These are phyloP conservation scores for Rhinoderma darwinii DNA, from an alignment of 2,113 vertebrate genomes.

Conservation along the genomic window DNA sequence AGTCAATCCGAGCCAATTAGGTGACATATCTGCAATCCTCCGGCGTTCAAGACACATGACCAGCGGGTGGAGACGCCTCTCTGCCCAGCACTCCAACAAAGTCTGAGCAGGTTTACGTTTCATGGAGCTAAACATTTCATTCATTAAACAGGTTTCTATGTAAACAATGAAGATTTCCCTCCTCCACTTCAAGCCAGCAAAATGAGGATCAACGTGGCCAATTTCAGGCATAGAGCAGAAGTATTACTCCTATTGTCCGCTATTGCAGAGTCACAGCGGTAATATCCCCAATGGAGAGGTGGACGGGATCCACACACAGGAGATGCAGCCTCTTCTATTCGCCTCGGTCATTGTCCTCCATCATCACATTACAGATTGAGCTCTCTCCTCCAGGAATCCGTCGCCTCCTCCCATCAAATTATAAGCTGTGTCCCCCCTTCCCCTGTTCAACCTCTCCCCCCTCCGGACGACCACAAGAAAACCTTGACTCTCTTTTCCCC, in stretches of 20 bases:
- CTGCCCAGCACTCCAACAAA: too few species aligned
- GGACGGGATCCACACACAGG: too few species aligned
- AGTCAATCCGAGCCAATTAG: too few species aligned
- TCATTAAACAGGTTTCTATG: too few species aligned
- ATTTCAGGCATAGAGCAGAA: background rate
- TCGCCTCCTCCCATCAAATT: conserved; percentile 63
- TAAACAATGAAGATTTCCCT: too few species aligned
- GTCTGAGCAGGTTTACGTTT: too few species aligned
- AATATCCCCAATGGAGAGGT: background rate
- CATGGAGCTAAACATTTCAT: too few species aligned
- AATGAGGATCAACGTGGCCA: background rate
- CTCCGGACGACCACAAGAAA: conserved; percentile 42
- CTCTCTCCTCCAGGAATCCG: background rate
- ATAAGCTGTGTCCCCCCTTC: conserved; percentile 64
- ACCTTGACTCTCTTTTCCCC: conserved; percentile 40
- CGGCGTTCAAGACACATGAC: too few species aligned
- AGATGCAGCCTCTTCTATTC: background rate
- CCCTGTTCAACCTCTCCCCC: conserved; percentile 64
- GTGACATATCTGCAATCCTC: too few species aligned
- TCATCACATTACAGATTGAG: background rate
- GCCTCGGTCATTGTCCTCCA: background rate
- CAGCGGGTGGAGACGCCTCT: too few species aligned
- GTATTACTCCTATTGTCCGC: background rate
- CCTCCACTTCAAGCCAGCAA: background rate
- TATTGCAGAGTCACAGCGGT: background rate